Conservation (phyloP, 2,113 vertebrate species). For the Etheostoma spectabile region DNA sequence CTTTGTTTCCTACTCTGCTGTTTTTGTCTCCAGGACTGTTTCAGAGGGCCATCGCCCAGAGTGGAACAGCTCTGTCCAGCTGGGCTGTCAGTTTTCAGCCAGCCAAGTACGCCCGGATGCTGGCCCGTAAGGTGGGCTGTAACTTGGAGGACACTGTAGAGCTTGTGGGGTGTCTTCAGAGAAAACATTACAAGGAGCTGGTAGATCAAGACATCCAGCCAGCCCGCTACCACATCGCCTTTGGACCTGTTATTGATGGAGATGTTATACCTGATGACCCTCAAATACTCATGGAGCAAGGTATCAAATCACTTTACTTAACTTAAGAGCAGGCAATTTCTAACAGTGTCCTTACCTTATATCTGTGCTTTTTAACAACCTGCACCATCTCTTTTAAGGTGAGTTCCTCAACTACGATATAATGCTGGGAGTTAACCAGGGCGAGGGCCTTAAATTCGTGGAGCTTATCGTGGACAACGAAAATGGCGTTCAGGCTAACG, state of each 20-base stretch:
- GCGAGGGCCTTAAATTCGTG: constrained; percentile 97
- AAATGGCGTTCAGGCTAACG: constrained; percentile 97
- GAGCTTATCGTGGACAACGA: constrained; percentile 98
- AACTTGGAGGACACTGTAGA: constrained; percentile 96
- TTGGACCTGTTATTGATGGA: constrained; percentile 98
- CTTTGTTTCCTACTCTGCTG: constrained; percentile 47
- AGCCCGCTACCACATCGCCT: constrained; percentile 97
- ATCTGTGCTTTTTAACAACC: background rate
- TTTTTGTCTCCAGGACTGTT: constrained; percentile 89
- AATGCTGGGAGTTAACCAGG: constrained; percentile 99
- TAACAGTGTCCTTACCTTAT: background rate
- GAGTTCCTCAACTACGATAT: constrained; percentile 99
- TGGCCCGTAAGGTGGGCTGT: constrained; percentile 97
- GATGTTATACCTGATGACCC: constrained; percentile 99
- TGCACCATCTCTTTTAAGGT: constrained; percentile 67
- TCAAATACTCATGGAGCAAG: constrained; percentile 99
- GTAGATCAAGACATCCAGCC: constrained; percentile 99
- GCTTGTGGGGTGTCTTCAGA: constrained; percentile 95
- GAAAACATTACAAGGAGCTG: constrained; percentile 97
- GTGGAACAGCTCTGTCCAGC: constrained; percentile 96
- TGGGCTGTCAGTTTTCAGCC: constrained; percentile 99
- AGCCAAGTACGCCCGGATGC: constrained; percentile 95
- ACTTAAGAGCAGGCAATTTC: background rate
- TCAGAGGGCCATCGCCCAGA: constrained; percentile 98
- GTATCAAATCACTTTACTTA: constrained; percentile 31